Evolutionary conservation across 2,797 vertebrate species (phyloP).

Genomic region (Otolemur crassicaudatus): DNA sequence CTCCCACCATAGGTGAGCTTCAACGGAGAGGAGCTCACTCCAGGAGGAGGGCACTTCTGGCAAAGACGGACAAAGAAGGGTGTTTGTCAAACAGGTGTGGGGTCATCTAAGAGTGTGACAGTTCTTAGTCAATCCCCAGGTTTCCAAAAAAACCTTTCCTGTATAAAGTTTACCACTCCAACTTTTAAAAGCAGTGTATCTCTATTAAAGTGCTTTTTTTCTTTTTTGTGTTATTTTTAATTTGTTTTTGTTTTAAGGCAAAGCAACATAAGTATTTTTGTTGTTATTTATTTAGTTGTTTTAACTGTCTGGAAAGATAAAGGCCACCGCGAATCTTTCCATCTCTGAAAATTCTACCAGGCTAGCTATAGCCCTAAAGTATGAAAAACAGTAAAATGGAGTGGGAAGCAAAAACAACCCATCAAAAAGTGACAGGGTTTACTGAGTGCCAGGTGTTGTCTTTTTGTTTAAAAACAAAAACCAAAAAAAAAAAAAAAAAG

Average conservation of each 20-base stretch:
- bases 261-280: slow-evolving; percentile 71
- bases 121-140: slow-evolving; percentile 78
- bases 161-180: slow-evolving; percentile 77
- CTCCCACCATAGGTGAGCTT: slow-evolving; percentile 27
- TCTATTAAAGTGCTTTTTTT: slow-evolving; percentile 64
- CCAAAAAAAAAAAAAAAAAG: not conserved
- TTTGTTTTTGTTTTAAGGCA: slow-evolving; percentile 75
- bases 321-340: slow-evolving; percentile 80
- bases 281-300: slow-evolving; percentile 69
- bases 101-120: slow-evolving; percentile 78
- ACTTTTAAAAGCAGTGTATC: slow-evolving; percentile 68
- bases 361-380: slow-evolving; percentile 69
- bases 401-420: slow-evolving; percentile 73
- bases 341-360: slow-evolving; percentile 77
- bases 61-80: slow-evolving; percentile 78
- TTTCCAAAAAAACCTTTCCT: slow-evolving; percentile 80
- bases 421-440: slow-evolving; percentile 75
- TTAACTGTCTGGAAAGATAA: slow-evolving; percentile 78
- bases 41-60: slow-evolving; percentile 70
- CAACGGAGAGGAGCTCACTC: slow-evolving; percentile 49
- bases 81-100: slow-evolving; percentile 74
- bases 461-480: slow-evolving; percentile 64
- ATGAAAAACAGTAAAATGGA: slow-evolving; percentile 78
- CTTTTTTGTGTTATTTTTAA: slow-evolving; percentile 55
- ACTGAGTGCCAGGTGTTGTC: slow-evolving; percentile 76